Base-by-base conservation (phyloP, 2,888 invertebrate species). In the Eristalis pertinax region DNA sequence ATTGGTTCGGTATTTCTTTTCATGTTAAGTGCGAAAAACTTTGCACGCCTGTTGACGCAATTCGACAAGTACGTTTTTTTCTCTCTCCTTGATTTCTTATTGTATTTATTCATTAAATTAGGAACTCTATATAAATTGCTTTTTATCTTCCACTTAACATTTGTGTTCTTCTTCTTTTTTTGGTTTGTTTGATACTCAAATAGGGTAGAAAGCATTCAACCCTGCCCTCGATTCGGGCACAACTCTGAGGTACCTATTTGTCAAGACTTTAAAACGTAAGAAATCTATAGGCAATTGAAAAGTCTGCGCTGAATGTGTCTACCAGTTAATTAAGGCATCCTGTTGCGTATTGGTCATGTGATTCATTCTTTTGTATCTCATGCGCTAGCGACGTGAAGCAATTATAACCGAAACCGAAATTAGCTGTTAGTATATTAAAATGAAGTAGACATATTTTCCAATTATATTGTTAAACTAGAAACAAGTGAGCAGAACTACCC, bases 81-180 rank as follows among this genome's bases (percentile, higher is more conserved):
- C 50, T 63, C n/a, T 29, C 32, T 29, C 11, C 19, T 65, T 65
- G 64, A 22, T 65, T 22, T 75, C 74, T 78, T 67, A 67, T 72
- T 80, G 72, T 87, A 79, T 87, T 84, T 87, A 80, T 79, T 84
- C 76, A 87, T 79, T 80, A 79, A 87, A 87, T 87, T 87, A 87
- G 87, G 68, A 87, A 84, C 79, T 76, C 79, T 68, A 64, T 80
- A 76, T 75, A 84, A 87, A 87, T 80, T 79, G 76, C 79, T 84
- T 82, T 84, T 87, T 87, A 87, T 87, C 79, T 80, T 79, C 83
- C 79, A 84, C 84, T 87, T 84, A 87, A 79, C 79, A 84, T 80
- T 78, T 83, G 78, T 63, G 63, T n/a, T 60, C n/a, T 83, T 67
- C 43, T 76, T 50, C 50, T 41, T n/a, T n/a, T n/a, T n/a, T n/a